phyloP scores from a whole-genome alignment of 2,888 invertebrate genomes.

The Coelogynopora nodosa region DNA sequence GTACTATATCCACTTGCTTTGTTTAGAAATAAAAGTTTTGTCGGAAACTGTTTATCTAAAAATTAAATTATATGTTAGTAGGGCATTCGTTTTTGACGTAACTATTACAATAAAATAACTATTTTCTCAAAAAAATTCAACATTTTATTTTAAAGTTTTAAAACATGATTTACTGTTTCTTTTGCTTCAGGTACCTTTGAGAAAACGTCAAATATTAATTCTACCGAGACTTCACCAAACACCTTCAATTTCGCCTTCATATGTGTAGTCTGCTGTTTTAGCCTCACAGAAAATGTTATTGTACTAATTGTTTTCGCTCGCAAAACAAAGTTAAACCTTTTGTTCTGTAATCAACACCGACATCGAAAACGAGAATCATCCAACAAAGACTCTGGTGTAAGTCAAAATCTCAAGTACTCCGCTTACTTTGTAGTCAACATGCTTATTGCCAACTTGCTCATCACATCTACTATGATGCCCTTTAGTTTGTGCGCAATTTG shows the following conservation, averaged over 20 bases:
- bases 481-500: conserved; percentile 5
- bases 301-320: not conserved
- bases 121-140: too few relatives aligned
- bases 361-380: not conserved
- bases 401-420: not conserved
- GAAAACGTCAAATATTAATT: too few relatives aligned
- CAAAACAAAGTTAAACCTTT: not conserved
- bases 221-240: too few relatives aligned
- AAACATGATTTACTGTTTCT: too few relatives aligned
- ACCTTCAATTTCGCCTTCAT: conserved; percentile 3
- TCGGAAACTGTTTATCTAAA: too few relatives aligned
- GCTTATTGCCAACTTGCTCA: not conserved
- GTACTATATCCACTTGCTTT: too few relatives aligned
- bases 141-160: too few relatives aligned
- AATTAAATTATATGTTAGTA: too few relatives aligned
- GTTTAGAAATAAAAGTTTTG: too few relatives aligned
- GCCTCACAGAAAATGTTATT: not conserved
- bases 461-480: conserved; percentile 13
- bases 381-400: not conserved
- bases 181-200: too few relatives aligned
- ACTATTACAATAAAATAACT: too few relatives aligned
- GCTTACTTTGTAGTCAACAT: conserved; percentile 33
- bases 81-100: too few relatives aligned
- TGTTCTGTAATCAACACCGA: not conserved
- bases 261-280: not conserved